Percentiles rank a stretch among this genome's conserved stretches.
Conservation (phyloP, 2,797 vertebrate genomes). For the Muscicapa comitata region DNA sequence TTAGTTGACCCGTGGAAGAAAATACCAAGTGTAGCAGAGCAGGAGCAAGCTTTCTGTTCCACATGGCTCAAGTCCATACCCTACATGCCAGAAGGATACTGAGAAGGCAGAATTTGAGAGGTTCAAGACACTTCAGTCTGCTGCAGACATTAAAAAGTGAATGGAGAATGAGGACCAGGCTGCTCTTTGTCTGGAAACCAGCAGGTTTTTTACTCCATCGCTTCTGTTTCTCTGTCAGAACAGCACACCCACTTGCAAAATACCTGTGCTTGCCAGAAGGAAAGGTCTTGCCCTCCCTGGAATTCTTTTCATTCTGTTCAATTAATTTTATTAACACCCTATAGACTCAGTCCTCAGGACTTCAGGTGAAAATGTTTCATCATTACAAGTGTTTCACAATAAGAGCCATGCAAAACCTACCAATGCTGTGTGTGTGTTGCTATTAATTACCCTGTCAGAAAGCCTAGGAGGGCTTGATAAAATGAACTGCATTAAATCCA, state of each 20-base stretch:
- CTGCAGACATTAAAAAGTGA: not conserved
- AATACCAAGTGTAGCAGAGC: not conserved
- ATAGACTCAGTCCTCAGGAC: not conserved
- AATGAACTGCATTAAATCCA: not conserved
- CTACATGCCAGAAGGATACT: too few relatives aligned
- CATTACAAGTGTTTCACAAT: not conserved
- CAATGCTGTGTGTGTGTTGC: not conserved
- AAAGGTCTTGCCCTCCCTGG: not conserved
- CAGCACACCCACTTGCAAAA: not conserved
- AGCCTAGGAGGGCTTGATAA: not conserved
- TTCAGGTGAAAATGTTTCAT: not conserved
- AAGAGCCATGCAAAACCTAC: not conserved
- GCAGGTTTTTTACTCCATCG: not conserved
- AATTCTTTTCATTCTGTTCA: not conserved
- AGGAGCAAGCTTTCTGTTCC: not conserved
- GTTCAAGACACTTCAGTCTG: not conserved
- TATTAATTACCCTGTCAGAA: slow-evolving; percentile 2
- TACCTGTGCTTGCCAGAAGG: not conserved
- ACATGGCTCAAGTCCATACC: not conserved
- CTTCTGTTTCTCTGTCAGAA: not conserved
- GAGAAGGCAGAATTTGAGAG: not conserved
- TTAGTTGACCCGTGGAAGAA: not conserved
- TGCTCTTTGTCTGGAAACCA: not conserved
- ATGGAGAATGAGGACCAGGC: not conserved
- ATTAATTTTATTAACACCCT: slow-evolving; percentile 5